Conservation (phyloP, 1,140 invertebrate genomes). For the Aphaenogaster ashmeadi region DNA sequence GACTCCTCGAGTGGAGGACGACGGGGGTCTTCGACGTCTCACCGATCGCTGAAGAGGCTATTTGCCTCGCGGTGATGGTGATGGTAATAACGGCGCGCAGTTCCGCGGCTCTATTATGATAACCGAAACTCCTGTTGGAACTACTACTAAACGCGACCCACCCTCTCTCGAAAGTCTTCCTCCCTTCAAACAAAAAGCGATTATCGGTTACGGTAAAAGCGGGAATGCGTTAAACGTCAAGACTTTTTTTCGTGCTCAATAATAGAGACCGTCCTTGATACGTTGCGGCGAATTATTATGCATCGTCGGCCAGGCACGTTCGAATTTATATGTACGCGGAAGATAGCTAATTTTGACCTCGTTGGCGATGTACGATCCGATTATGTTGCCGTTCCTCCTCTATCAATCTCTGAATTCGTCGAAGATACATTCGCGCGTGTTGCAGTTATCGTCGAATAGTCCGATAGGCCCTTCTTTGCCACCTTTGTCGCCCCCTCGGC, state of each 20-base stretch:
- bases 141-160: slow-evolving; percentile 28
- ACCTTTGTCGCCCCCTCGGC: neutral
- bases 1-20: slow-evolving; percentile 60
- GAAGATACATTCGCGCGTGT: neutral
- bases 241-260: neutral
- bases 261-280: neutral
- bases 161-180: slow-evolving; percentile 10
- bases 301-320: neutral
- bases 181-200: slow-evolving; percentile 28
- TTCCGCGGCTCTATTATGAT: slow-evolving; percentile 54
- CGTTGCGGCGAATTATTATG: neutral
- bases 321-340: neutral
- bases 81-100: slow-evolving; percentile 54
- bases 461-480: slow-evolving; percentile 22
- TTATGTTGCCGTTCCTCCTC: neutral
- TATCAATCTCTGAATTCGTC: slow-evolving; percentile 29
- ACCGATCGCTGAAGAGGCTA: slow-evolving; percentile 61
- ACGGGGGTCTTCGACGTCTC: slow-evolving; percentile 63
- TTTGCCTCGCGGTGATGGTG: slow-evolving; percentile 50
- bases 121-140: slow-evolving; percentile 50
- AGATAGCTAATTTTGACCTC: neutral
- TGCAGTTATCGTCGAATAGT: slow-evolving; percentile 25
- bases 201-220: slow-evolving; percentile 35
- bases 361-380: neutral
- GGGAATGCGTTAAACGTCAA: neutral